Conservation (phyloP, 2,113 vertebrate species). For the Aplodontia rufa region DNA sequence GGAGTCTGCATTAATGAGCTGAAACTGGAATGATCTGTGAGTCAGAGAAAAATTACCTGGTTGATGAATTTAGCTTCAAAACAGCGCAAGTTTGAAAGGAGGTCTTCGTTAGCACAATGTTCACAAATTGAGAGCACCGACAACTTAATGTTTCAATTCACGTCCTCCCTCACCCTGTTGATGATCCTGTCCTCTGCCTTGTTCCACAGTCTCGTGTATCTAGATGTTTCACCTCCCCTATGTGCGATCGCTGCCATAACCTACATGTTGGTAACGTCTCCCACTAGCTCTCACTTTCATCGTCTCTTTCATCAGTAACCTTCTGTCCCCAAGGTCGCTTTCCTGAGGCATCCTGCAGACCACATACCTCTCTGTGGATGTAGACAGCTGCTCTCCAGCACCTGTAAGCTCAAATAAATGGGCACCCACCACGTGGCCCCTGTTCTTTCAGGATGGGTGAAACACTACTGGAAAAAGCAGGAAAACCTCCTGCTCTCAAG, state of each 20-base stretch:
- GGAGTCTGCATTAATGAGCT: neutral
- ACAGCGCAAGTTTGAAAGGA: neutral
- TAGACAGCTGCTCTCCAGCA: neutral
- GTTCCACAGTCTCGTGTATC: neutral
- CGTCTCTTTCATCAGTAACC: neutral
- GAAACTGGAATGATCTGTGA: neutral
- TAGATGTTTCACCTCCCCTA: neutral
- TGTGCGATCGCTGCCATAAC: neutral
- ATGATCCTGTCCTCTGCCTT: neutral
- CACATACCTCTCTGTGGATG: neutral
- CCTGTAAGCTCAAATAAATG: neutral
- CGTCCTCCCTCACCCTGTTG: neutral
- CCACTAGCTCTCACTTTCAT: neutral
- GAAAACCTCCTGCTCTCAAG: neutral
- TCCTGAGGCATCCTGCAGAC: neutral
- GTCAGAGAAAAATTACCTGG: neutral
- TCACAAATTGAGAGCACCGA: neutral
- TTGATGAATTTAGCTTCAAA: neutral
- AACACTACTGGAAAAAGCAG: neutral
- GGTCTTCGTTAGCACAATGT: neutral
- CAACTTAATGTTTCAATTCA: conserved; percentile 8
- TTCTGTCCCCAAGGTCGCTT: neutral
- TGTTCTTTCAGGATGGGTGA: neutral
- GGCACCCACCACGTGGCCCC: neutral
- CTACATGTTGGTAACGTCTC: conserved; percentile 7